Evolutionary conservation across 1,140 invertebrate species (phyloP), one percentile per base, ranked within the genome.

Genomic region (Cydia amplana): DNA sequence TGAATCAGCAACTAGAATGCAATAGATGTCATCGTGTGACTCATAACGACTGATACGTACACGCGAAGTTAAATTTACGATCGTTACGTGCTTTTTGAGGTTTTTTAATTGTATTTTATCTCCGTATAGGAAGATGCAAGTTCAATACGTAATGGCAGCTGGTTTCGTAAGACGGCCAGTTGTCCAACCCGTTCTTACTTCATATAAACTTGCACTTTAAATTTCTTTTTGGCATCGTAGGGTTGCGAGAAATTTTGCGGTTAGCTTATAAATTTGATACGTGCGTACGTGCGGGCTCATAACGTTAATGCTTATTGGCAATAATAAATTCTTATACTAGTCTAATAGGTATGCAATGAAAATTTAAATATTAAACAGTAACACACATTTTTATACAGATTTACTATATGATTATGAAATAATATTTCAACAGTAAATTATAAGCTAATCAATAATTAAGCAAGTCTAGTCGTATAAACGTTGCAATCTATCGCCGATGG

Each of bases 1-100:
- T 85, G 83, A 90, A 88, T 87, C 76, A 78, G 73, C 82, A 80
- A 85, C 80, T 83, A 86, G 82, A 86, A 89, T 88, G 84, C 86
- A 85, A 82, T 79, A 83, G 83, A 82, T 83, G 77, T 77, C 82
- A 80, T 83, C 83, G 80, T 73, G 83, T 83, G 85, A 84, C 82
- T 90, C 85, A 89, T 85, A 87, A 87, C 86, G 78, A 78, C 65
- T 43, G 67, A 65, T 65, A 51, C 49, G 5, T 51, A 51, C n/a
- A 18, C 16, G 65, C 64, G 40, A 76, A 76, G 72, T 75, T 60
- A 60, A 60, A 60, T 60, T 60, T 60, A 23, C 55, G 55, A 60
- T 60, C 10, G 20, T 60, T 60, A 60, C 55, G 18, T 20, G 20
- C 55, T 60, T 18, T n/a, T 51, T 51, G 49, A 51, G 18, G 49